Base-by-base conservation (phyloP, 2,797 vertebrate genomes). In the Mus spretus region DNA sequence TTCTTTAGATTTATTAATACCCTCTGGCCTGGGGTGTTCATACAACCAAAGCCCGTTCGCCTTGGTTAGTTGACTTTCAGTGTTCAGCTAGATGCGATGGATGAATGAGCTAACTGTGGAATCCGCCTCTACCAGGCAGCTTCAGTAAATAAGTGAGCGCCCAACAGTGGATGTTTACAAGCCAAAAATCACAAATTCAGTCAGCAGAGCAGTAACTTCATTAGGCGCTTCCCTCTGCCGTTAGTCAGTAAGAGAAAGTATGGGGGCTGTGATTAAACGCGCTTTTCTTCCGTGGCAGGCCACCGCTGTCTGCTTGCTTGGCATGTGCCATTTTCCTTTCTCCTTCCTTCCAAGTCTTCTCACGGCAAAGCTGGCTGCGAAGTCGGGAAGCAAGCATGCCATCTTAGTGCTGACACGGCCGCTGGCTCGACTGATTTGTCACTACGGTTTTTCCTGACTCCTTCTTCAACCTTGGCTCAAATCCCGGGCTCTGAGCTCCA, bases 381-480 rank as follows among this genome's bases (percentile, higher is more conserved):
- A 77, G 6, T 28, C 14, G 74, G 94, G 97, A 91, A 82, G 83
- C 70, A 47, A 91, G 86, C 7, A 0, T 53, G 57, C 75, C 47
- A 3, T 83, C 65, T 93, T 47, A 31, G 28, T 65, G n/a, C 79
- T 55, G 93, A 85, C 82, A 47, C 61, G 94, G 94, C 83, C 3
- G 1, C 86, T 55, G 92, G 95, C 94, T 63, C 93, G 0, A 5
- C 40, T 53, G 55, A 70, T 63, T 80, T 88, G 78, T 90, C 90
- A 82, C 92, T 72, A 26, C 87, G 72, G 85, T 70, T 79, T 97
- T 94, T 95, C 97, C 96, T 83, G 93, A 95, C 85, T 97, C 77
- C 53, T 61, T 59, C 77, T 74, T 67, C 12, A 40, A 93, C 92
- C 94, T 94, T 97, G 98, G 96, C 96, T 97, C 57, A 1, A 11